phyloP scores from a whole-genome alignment of 2,888 invertebrate genomes.

The Epinotia ramella region DNA sequence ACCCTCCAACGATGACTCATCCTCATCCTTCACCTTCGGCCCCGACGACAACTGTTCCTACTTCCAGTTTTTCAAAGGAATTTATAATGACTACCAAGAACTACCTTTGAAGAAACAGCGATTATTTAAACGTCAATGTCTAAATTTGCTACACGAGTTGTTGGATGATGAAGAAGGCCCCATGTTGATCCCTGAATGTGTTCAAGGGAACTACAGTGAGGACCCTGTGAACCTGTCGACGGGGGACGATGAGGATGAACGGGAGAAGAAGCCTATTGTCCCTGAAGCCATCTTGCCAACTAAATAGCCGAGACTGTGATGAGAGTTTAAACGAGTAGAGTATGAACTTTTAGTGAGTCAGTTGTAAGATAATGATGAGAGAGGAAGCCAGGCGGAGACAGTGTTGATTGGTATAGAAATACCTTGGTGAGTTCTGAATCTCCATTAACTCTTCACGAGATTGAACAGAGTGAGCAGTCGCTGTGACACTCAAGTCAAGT shows the following conservation, averaged over 20 bases:
- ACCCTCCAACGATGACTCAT: conserved; percentile 57
- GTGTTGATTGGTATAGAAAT: not conserved
- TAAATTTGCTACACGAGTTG: conserved; percentile 68
- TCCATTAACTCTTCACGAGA: not conserved
- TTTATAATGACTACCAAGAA: conserved; percentile 72
- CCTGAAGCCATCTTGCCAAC: conserved; percentile 22
- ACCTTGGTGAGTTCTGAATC: not conserved
- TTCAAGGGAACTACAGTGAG: conserved; percentile 35
- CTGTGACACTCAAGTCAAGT: not conserved
- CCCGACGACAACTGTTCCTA: conserved; percentile 73
- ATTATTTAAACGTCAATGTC: conserved; percentile 70
- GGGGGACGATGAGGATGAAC: conserved; percentile 51
- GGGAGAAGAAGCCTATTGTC: conserved; percentile 43
- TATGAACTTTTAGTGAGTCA: not conserved
- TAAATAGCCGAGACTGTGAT: conserved; percentile 17
- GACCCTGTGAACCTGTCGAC: conserved; percentile 55
- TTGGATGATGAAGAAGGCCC: conserved; percentile 67
- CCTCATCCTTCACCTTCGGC: conserved; percentile 61
- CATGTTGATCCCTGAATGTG: conserved; percentile 31
- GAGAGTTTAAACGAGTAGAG: not conserved
- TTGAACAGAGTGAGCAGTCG: not conserved
- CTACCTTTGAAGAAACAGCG: conserved; percentile 65
- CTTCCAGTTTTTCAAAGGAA: conserved; percentile 78
- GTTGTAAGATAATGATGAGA: not conserved
- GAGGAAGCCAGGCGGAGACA: not conserved